A percentile compares a stretch with the other conserved stretches of the same genome.
These are phyloP conservation scores for Meloidogyne chitwoodi DNA, from an alignment of 1,140 invertebrate species.

Conservation along the genomic window DNA sequence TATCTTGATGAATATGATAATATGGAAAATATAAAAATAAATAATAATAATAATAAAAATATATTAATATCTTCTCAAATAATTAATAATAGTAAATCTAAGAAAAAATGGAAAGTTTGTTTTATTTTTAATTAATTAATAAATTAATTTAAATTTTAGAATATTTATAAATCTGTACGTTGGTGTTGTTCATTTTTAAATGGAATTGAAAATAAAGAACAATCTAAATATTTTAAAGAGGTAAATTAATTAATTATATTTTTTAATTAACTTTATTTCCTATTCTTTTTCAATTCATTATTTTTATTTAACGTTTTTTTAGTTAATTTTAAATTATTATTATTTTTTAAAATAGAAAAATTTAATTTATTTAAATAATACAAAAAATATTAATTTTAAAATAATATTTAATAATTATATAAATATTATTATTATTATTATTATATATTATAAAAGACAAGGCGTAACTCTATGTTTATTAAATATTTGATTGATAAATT, in stretches of 20 bases:
- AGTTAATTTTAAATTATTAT: too few species aligned
- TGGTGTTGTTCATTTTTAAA: conserved; percentile 16
- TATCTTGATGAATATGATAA: neutral
- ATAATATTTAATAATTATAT: too few species aligned
- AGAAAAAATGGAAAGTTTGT: neutral
- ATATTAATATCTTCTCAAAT: neutral
- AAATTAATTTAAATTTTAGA: neutral
- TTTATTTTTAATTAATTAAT: neutral
- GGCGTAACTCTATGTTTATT: neutral
- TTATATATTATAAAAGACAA: neutral
- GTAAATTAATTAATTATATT: neutral
- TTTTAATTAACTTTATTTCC: too few species aligned
- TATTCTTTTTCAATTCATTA: too few species aligned
- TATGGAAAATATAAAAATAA: neutral
- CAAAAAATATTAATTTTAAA: too few species aligned
- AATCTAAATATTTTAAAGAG: conserved; percentile 14
- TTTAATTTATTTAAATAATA: too few species aligned
- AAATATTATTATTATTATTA: neutral
- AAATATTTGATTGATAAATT: neutral
- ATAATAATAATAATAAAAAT: neutral
- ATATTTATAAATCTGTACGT: neutral
- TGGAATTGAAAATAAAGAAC: neutral
- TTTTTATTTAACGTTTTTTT: too few species aligned
- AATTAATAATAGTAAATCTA: neutral
- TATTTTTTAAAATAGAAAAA: too few species aligned